A percentile compares a stretch with the other conserved stretches of the same genome.
phyloP scores from a whole-genome alignment of 2,888 invertebrate genomes.

The Drosophila fungiperda region DNA sequence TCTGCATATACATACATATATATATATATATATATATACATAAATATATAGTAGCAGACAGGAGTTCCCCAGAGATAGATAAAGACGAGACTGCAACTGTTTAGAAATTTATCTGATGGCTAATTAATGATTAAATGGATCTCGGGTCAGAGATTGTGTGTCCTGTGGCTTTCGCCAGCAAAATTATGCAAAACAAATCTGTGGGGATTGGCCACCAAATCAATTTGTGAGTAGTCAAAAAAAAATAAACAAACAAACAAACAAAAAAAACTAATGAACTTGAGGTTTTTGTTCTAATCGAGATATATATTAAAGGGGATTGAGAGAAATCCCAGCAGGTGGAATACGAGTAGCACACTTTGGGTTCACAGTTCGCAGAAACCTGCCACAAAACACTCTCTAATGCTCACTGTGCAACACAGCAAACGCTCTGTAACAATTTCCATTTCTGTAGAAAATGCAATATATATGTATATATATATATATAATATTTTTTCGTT shows the following conservation, averaged over 20 bases:
- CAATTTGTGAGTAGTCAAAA: neutral
- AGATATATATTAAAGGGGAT: conserved; percentile 1
- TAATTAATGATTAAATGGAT: conserved; percentile 70
- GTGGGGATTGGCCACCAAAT: conserved; percentile 23
- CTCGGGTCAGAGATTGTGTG: conserved; percentile 9
- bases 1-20: neutral
- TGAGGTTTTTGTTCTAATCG: conserved; percentile 56
- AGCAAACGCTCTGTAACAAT: conserved; percentile 45
- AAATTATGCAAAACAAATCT: conserved; percentile 63
- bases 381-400: conserved; percentile 12
- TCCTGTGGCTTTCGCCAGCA: conserved; percentile 53
- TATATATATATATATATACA: neutral
- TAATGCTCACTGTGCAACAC: conserved; percentile 32
- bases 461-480: conserved; percentile 2
- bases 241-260: conserved; percentile 40
- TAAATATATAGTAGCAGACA: neutral
- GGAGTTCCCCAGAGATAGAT: conserved; percentile 25
- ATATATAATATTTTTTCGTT: conserved; percentile 14
- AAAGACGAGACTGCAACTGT: neutral
- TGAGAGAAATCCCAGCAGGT: conserved; percentile 61
- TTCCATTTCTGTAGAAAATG: conserved; percentile 66
- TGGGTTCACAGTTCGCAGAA: conserved; percentile 59
- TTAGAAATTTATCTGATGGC: conserved; percentile 57
- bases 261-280: conserved; percentile 61
- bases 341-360: conserved; percentile 71